These are phyloP conservation scores for Diadumene lineata DNA, from an alignment of 92 coral and sea anemone species.

Conservation along the genomic window DNA sequence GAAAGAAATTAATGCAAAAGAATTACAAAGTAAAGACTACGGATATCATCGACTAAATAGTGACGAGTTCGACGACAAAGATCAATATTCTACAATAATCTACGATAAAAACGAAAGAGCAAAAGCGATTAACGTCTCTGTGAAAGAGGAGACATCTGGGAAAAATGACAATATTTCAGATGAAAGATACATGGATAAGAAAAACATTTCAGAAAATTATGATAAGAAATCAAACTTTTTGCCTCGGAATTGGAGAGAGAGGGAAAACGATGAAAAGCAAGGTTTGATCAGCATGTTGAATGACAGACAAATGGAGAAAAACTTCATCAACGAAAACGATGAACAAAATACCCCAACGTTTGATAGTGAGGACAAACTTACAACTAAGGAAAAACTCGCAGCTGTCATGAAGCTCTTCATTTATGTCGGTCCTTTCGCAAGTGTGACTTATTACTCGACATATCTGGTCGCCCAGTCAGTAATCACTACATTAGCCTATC, in stretches of 20 bases:
- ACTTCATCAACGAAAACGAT: too few species aligned
- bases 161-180: too few species aligned
- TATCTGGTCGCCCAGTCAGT: slow-evolving; percentile 54
- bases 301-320: slow-evolving; percentile 5
- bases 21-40: not conserved
- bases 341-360: not conserved
- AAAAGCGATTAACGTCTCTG: too few species aligned
- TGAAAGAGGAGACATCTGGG: too few species aligned
- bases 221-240: too few species aligned
- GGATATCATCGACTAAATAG: not conserved
- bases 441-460: slow-evolving; percentile 62
- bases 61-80: not conserved
- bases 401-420: slow-evolving; percentile 54
- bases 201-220: too few species aligned
- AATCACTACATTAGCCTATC: slow-evolving; percentile 67
- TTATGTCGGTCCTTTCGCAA: slow-evolving; percentile 33
- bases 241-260: too few species aligned
- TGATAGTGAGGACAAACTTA: slow-evolving; percentile 25
- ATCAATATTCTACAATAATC: too few species aligned
- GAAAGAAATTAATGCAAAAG: not conserved
- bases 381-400: slow-evolving; percentile 48
- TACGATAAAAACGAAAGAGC: too few species aligned
- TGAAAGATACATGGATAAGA: too few species aligned
- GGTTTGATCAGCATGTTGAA: not conserved
- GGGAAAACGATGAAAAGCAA: too few species aligned